Percentiles rank a stretch among this genome's conserved stretches.
phyloP scores from a whole-genome alignment of 2,888 invertebrate species.

The Pammene aurita region DNA sequence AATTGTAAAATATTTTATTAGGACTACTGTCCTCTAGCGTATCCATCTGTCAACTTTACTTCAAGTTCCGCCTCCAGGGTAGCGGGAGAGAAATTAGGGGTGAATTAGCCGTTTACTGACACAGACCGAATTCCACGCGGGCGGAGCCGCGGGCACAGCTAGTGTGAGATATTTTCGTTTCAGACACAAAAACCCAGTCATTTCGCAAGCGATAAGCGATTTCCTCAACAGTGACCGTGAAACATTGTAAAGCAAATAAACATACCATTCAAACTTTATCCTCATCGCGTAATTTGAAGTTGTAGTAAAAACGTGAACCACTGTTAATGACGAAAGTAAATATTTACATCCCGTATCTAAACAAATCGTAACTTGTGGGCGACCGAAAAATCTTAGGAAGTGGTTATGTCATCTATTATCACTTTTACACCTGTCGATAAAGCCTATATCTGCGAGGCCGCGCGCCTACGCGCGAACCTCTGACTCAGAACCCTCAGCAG shows the following conservation, averaged over 20 bases:
- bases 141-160: too few relatives aligned
- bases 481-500: neutral
- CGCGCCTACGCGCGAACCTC: slow-evolving; percentile 14
- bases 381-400: slow-evolving; percentile 33
- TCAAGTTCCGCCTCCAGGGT: too few relatives aligned
- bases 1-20: too few relatives aligned
- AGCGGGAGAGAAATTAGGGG: too few relatives aligned
- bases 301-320: slow-evolving; percentile 4
- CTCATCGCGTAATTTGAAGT: slow-evolving; percentile 21
- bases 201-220: neutral
- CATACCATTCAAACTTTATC: slow-evolving; percentile 39
- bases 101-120: too few relatives aligned
- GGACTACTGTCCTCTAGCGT: too few relatives aligned
- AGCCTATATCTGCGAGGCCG: slow-evolving; percentile 31
- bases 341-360: slow-evolving; percentile 32
- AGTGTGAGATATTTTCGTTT: slow-evolving; percentile 6
- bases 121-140: too few relatives aligned
- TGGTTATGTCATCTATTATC: slow-evolving; percentile 41
- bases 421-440: slow-evolving; percentile 34
- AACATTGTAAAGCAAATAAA: slow-evolving; percentile 2
- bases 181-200: neutral
- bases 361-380: slow-evolving; percentile 36
- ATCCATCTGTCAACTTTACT: too few relatives aligned
- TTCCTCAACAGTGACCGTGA: slow-evolving; percentile 24
- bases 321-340: slow-evolving; percentile 30